Base-by-base conservation (phyloP, 1,140 invertebrate species). In the Chelonus insularis region DNA sequence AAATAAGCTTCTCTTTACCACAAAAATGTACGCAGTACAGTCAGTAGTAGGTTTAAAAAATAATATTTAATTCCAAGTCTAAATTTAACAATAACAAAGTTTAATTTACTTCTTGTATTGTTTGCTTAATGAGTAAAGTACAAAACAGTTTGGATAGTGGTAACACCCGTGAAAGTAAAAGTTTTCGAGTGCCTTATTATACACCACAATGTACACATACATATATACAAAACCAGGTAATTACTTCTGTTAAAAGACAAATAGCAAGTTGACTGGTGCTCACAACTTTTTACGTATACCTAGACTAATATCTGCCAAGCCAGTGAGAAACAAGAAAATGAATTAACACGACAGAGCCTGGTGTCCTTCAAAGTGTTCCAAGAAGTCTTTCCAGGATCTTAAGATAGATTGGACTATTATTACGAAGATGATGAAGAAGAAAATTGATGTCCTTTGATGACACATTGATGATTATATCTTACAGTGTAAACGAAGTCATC, bases 391-490 rank as follows among this genome's bases (percentile, higher is more conserved):
- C 39, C 55, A 43, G 39, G 55, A 43, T 57, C 37, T 45, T 41
- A 14, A 25, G 29, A 39, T 14, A 43, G 1, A 16, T 14, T 43
- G 6, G 41, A 43, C 41, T 43, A 16, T 43, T 18, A 43, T 43
- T 43, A 43, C 41, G 41, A 43, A 16, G 37, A 57, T 57, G 55
- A 57, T 57, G 55, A 57, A 57, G 55, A 57, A 57, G 37, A 29
- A 57, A 57, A 57, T 57, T 43, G 12, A 43, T 57, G 55, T 57
- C 55, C 41, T 41, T 39, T 57, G 39, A 57, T 25, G 55, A 57
- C 39, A 57, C 29, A 57, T 41, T 57, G 55, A 57, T 57, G 55
- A 57, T 57, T 57, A 57, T 29, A 57, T 57, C 55, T 23, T 57
- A 9, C 4, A 39, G 39, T 12, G 14, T 11, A 14, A 1, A 39